Conservation (phyloP, 2,113 vertebrate species). For the Rhegmatorhina hoffmannsi region DNA sequence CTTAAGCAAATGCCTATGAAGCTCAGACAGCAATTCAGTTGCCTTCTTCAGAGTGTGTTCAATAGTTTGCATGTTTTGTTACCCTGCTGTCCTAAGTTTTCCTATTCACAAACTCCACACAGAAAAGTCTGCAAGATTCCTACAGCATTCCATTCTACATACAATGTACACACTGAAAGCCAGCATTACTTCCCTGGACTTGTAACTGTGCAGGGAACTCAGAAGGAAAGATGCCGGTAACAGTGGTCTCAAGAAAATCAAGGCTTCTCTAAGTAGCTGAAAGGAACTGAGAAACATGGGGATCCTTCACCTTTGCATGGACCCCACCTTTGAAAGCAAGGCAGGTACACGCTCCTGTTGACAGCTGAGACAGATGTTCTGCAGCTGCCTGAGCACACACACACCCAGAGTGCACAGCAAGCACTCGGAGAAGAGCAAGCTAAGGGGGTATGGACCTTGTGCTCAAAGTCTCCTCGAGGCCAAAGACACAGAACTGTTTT, state of each 20-base stretch:
- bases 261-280: background rate
- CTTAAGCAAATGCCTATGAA: background rate
- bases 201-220: accelerated
- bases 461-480: background rate
- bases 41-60: background rate
- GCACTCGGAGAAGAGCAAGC: background rate
- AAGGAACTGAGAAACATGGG: background rate
- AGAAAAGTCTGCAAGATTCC: background rate
- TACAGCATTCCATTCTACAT: background rate
- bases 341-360: background rate
- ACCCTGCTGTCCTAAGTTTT: background rate
- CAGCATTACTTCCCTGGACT: background rate
- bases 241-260: background rate
- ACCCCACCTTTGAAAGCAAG: background rate
- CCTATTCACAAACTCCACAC: background rate
- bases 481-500: background rate
- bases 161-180: background rate
- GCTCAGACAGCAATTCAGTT: background rate
- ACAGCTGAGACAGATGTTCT: background rate
- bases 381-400: background rate
- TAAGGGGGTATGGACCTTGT: background rate
- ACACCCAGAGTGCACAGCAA: background rate
- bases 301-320: background rate
- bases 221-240: background rate
- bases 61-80: background rate